Percentiles rank a stretch among this genome's conserved stretches.
These are phyloP conservation scores for Myotis davidii DNA, from an alignment of 2,113 vertebrate genomes.

Conservation along the genomic window DNA sequence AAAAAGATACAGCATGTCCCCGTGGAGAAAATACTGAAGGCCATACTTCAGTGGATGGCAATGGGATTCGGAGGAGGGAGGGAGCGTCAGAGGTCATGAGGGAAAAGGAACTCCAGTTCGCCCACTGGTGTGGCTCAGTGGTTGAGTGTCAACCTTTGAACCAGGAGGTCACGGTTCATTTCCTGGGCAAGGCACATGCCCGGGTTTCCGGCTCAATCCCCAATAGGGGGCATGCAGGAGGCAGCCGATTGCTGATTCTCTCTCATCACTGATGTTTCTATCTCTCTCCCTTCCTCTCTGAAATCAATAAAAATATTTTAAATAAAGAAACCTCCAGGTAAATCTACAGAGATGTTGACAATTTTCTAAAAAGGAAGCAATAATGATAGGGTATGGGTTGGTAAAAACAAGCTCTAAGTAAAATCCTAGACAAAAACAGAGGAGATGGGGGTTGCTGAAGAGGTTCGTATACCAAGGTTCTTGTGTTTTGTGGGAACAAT, in stretches of 20 bases:
- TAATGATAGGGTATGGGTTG: neutral
- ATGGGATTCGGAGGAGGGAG: neutral
- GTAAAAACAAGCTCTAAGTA: neutral
- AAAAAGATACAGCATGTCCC: neutral
- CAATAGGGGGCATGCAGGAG: too few relatives aligned
- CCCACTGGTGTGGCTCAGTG: too few relatives aligned
- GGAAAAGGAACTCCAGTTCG: neutral
- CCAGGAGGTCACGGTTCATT: too few relatives aligned
- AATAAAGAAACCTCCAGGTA: neutral
- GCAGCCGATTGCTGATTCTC: too few relatives aligned
- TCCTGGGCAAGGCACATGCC: too few relatives aligned
- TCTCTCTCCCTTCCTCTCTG: too few relatives aligned
- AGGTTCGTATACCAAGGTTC: neutral
- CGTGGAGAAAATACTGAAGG: neutral
- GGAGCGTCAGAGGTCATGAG: neutral
- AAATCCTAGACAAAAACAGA: neutral
- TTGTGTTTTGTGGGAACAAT: neutral
- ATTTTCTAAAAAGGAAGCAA: neutral
- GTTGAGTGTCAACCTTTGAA: too few relatives aligned
- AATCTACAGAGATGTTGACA: neutral
- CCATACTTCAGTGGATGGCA: neutral
- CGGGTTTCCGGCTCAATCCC: too few relatives aligned
- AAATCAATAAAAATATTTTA: too few relatives aligned
- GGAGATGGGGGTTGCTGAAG: neutral
- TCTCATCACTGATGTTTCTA: too few relatives aligned